Percentiles rank a stretch among this genome's conserved stretches.
Conservation (phyloP, 2,888 invertebrate genomes). For the Apamea epomidion region DNA sequence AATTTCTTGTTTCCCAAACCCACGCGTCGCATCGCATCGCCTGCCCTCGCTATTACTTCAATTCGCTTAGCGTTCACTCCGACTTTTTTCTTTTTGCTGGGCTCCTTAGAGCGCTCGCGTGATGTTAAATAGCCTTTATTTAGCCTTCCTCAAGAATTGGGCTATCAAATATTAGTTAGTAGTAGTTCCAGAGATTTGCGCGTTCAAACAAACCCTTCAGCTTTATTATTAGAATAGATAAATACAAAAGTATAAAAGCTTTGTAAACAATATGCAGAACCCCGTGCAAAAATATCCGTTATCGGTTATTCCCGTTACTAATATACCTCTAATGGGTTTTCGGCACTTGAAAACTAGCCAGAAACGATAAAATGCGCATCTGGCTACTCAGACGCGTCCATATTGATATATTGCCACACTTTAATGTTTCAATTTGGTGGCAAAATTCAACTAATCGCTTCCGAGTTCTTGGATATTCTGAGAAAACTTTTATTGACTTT, state of each 20-base stretch:
- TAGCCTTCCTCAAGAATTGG: too few relatives aligned
- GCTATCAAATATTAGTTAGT: too few relatives aligned
- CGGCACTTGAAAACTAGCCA: constrained; percentile 89
- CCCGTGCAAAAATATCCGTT: constrained; percentile 77
- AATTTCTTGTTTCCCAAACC: too few relatives aligned
- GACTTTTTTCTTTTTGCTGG: too few relatives aligned
- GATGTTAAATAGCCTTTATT: too few relatives aligned
- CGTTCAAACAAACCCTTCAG: too few relatives aligned
- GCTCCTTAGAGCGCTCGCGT: too few relatives aligned
- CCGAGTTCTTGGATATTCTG: constrained; percentile 67
- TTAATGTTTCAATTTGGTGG: constrained; percentile 82
- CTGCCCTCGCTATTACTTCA: too few relatives aligned
- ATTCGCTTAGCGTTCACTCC: too few relatives aligned
- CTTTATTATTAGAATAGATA: not conserved
- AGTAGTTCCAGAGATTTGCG: too few relatives aligned
- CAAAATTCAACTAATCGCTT: constrained; percentile 79
- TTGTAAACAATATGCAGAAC: constrained; percentile 50
- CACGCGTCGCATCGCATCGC: too few relatives aligned
- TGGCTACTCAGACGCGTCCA: constrained; percentile 82
- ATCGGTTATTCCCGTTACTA: constrained; percentile 83
- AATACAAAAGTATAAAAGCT: constrained; percentile 26
- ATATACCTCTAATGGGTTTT: constrained; percentile 87
- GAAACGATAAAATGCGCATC: constrained; percentile 87
- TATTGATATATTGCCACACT: constrained; percentile 85
- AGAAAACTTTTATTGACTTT: constrained; percentile 52